Evolutionary conservation across 2,888 invertebrate species (phyloP).

Genomic region (Graphium colonna): DNA sequence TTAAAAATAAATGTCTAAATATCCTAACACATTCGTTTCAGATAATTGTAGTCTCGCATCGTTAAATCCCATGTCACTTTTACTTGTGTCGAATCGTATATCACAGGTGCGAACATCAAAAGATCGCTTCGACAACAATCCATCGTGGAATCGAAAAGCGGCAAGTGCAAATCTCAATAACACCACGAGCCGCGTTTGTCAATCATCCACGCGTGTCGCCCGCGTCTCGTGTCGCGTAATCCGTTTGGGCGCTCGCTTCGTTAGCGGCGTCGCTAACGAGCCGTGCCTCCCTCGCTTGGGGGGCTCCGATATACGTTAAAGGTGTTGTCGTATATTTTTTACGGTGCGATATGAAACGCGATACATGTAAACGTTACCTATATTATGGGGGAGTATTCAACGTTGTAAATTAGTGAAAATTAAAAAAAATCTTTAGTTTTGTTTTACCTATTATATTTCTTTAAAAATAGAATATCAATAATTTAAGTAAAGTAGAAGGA

Average conservation of each 20-base stretch:
- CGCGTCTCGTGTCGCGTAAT: constrained; percentile 27
- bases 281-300: constrained; percentile 17
- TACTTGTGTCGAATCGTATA: not conserved
- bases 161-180: not conserved
- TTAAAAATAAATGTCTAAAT: too few species aligned
- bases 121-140: not conserved
- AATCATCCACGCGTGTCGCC: constrained; percentile 18
- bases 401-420: too few species aligned
- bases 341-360: not conserved
- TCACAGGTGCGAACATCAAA: not conserved
- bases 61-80: not conserved
- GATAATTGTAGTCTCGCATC: not conserved
- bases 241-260: constrained; percentile 35
- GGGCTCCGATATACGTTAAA: constrained; percentile 20
- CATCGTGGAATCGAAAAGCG: not conserved
- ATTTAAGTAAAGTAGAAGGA: too few species aligned
- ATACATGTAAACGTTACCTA: not conserved
- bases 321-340: constrained; percentile 8
- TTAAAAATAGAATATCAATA: too few species aligned
- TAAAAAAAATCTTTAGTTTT: too few species aligned
- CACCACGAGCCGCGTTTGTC: constrained; percentile 14
- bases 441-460: too few species aligned
- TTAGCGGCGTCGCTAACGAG: constrained; percentile 33
- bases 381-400: too few species aligned
- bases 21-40: too few species aligned